Base-by-base conservation (phyloP, 2,888 invertebrate species). In the Acleris laterana region DNA sequence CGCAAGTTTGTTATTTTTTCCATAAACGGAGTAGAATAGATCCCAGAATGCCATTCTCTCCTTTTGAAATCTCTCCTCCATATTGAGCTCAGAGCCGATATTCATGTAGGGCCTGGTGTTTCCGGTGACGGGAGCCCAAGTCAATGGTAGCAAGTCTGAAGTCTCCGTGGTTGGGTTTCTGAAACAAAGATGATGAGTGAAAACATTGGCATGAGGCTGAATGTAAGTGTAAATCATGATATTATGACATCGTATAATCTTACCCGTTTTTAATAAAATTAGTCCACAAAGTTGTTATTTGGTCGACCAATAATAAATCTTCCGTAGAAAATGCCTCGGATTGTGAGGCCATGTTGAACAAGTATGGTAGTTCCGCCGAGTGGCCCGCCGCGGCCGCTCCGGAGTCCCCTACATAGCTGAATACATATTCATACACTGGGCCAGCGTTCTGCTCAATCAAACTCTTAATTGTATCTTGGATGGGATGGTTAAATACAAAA, bases 201-300 rank as follows among this genome's bases (percentile, higher is more conserved):
- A 44, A 84, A 84, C 53, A 61, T 6, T 62, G 32, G 44, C 55
- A 3, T 50, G 58, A 63, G 19, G 46, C 1, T 6, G 6, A n/a
- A 46, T 56, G 19, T 42, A 19, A 59, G 53, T 3, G 46, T 38
- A 44, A 32, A 20, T 48, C 28, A 51, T 20, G 9, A 50, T 5
- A 19, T 3, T 5, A 19, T 3, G 28, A 55, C 11, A 1, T 38
- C 38, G 4, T 38, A 38, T 38, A 38, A 13, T 75, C 82, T 80
- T 78, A 92, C 92, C 90, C 92, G 69, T 81, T 83, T 81, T 91
- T 92, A 3, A 92, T 81, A 62, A 92, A 92, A 71, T 92, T 91
- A 0, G 86, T 71, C 92, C 92, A 92, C 63, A 92, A 71, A 19
- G 80, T 81, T 17, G 85, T 82, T 19, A 91, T 79, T 16, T 85